Conservation (phyloP, 2,113 vertebrate species). For the Oncorhynchus mykiss region DNA sequence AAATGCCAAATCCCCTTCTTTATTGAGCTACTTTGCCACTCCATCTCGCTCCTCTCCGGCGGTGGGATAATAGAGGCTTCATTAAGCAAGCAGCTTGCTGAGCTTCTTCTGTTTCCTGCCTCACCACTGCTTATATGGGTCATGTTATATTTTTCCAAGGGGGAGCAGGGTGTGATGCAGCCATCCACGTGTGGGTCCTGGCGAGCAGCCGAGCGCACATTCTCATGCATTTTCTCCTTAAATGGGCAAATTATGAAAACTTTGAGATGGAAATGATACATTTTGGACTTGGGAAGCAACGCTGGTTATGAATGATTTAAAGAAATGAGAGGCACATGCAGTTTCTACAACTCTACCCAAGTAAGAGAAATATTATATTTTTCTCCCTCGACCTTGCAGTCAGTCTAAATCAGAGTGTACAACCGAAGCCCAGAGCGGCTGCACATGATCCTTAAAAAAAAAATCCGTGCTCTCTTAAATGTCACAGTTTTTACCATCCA, state of each 20-base stretch:
- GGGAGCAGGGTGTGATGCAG: not conserved
- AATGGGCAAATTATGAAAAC: not conserved
- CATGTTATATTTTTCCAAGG: not conserved
- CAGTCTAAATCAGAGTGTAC: no score
- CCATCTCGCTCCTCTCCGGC: not conserved
- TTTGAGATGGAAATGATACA: not conserved
- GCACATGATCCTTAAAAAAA: not conserved
- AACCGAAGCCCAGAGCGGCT: no score
- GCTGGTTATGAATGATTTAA: not conserved
- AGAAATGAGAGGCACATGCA: not conserved
- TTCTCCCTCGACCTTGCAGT: no score
- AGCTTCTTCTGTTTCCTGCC: not conserved
- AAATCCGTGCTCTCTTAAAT: not conserved
- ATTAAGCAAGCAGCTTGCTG: not conserved
- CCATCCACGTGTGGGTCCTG: not conserved
- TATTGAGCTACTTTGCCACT: not conserved
- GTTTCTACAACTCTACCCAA: not conserved
- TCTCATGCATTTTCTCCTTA: no score
- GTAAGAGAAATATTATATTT: no score
- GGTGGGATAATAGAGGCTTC: not conserved
- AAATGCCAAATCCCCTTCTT: not conserved
- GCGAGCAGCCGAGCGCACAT: not conserved
- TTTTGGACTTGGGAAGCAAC: not conserved
- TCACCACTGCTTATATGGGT: not conserved
- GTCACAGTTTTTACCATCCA: not conserved